These are phyloP conservation scores for Cerastoderma edule DNA, from an alignment of 2,888 invertebrate species.

Conservation along the genomic window DNA sequence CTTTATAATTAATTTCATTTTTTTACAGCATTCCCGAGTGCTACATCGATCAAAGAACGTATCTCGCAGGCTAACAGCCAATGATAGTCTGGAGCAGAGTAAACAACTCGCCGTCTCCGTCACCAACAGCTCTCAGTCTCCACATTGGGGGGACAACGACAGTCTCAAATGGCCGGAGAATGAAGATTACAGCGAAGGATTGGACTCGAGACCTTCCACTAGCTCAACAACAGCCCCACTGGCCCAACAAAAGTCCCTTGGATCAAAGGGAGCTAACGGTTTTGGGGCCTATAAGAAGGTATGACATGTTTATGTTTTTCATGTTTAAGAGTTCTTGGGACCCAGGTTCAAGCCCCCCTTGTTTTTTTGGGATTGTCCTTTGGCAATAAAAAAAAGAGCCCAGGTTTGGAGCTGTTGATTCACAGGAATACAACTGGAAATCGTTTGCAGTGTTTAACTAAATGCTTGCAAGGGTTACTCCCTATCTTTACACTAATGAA, in stretches of 20 bases:
- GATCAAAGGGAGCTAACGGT: conserved; percentile 22
- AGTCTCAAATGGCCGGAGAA: conserved; percentile 74
- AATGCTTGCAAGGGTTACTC: too few species aligned
- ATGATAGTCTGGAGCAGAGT: conserved; percentile 40
- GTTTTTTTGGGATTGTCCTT: too few species aligned
- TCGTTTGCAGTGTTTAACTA: too few species aligned
- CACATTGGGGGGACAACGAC: conserved; percentile 69
- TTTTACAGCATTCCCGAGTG: conserved; percentile 18
- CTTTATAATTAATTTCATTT: too few species aligned
- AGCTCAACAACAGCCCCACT: conserved; percentile 41
- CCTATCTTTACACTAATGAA: too few species aligned
- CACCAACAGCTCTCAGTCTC: conserved; percentile 40
- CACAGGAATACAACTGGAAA: too few species aligned
- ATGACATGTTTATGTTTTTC: too few species aligned
- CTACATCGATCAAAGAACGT: conserved; percentile 54
- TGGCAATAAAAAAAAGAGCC: too few species aligned
- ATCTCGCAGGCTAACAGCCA: conserved; percentile 38
- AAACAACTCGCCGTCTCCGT: conserved; percentile 32
- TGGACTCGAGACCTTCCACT: conserved; percentile 52
- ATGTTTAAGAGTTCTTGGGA: too few species aligned
- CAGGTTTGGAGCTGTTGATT: too few species aligned
- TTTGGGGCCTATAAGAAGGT: conserved; percentile 24
- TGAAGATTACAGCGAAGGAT: conserved; percentile 46
- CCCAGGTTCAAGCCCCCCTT: too few species aligned
- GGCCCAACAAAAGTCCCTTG: conserved; percentile 39